Evolutionary conservation across 2,888 invertebrate species (phyloP), one percentile per base, ranked within the genome.

Genomic region (Tethea ocularis): DNA sequence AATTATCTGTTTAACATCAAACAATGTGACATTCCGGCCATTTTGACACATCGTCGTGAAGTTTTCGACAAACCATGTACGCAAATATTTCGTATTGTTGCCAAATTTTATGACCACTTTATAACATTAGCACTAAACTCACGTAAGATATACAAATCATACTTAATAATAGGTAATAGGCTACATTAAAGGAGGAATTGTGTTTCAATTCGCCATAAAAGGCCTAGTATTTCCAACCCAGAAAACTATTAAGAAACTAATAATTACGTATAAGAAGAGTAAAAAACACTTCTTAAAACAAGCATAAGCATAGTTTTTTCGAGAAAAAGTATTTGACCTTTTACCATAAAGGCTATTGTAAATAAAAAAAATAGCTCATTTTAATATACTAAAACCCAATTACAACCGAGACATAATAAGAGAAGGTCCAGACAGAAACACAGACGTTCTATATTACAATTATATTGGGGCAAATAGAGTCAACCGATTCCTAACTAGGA

Each of bases 11-110:
- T 75, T 71, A 65, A 59, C 68, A 72, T 77, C 68, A 74, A 83
- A 85, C 75, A 84, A 77, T 72, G 68, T 81, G 64, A 78, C 80
- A 86, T 86, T 80, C 82, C 81, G 71, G 69, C 67, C 78, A 74
- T 80, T 79, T 86, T 86, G 83, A 82, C 87, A 87, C 76, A 74
- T 84, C 67, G 76, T 69, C 74, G 87, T 71, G 78, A 87, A 60
- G 78, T 86, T 85, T 86, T 81, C 78, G 75, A 82, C 84, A 85
- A 87, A 88, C 85, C 76, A 67, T 74, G 61, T 67, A 59, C 52
- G 81, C 83, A 89, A 89, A 89, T 74, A 87, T 72, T 75, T 75
- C 68, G 61, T 77, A 72, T 72, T 75, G 76, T 80, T 76, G 75
- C 76, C 71, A 80, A 80, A 80, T 73, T 72, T 73, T 62, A 63